phyloP scores from a whole-genome alignment of 1,140 invertebrate genomes.

The Megalonaias nervosa region DNA sequence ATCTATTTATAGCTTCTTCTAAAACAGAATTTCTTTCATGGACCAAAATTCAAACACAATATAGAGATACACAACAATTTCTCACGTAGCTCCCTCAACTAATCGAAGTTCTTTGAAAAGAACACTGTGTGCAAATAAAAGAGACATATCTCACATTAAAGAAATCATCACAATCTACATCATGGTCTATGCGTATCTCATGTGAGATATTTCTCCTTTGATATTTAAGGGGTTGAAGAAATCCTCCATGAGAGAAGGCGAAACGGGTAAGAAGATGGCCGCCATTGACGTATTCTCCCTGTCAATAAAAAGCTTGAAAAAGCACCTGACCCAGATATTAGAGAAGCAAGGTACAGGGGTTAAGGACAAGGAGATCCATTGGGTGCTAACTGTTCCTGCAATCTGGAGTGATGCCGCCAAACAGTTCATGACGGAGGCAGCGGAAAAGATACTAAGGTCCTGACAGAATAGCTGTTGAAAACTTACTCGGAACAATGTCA shows the following conservation, averaged over 20 bases:
- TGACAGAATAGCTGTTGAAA: no score
- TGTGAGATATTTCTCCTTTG: neutral
- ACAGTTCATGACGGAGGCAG: neutral
- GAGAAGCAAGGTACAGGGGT: neutral
- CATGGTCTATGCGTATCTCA: neutral
- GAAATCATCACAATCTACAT: no score
- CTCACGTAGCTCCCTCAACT: no score
- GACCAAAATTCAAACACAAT: no score
- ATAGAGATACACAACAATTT: no score
- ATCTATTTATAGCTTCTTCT: no score
- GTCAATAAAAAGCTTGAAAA: slow-evolving; percentile 13
- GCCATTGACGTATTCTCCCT: slow-evolving; percentile 16
- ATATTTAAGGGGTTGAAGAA: slow-evolving; percentile 15
- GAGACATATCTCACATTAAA: no score
- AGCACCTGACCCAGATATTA: slow-evolving; percentile 1
- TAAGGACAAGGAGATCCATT: neutral
- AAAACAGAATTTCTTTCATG: no score
- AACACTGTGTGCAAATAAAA: no score
- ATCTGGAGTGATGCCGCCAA: slow-evolving; percentile 1
- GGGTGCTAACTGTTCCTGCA: slow-evolving; percentile 3
- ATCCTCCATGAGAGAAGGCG: slow-evolving; percentile 2
- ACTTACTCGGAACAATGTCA: no score
- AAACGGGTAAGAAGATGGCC: slow-evolving; percentile 12
- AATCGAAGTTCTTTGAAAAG: no score
- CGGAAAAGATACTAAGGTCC: neutral